Base-by-base conservation (phyloP, 1,140 invertebrate species). In the Coelopa frigida region DNA sequence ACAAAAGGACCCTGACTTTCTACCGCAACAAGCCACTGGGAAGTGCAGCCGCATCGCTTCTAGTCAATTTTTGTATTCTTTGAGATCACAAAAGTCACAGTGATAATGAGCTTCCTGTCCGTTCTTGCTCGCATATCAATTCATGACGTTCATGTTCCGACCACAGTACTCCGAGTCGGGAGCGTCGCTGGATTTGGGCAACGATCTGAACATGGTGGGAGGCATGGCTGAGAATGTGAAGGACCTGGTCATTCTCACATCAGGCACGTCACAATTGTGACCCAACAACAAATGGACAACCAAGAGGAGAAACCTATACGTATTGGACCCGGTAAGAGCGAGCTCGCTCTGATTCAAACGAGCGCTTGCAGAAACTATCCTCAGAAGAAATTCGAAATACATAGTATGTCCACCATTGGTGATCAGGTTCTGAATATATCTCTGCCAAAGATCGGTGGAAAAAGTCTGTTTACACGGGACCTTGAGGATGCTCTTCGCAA, bases 121-220 rank as follows among this genome's bases (percentile, higher is more conserved):
- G 67, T 80, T 29, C 56, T 75, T 29, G 71, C 85, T 20, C 83
- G 77, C 82, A 57, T 87, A 89, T 68, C 84, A 81, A 60, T 72
- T 79, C 44, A 70, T 70, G 66, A 47, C 48, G 21, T 69, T 69
- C 37, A 70, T 70, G 66, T 63, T 57, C 4, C 52, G 53, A 18
- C 39, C 66, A 3, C 63, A 67, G 44, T 61, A 55, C 47, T 70
- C 78, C 11, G 83, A 89, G 52, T 76, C 74, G 32, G 86, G 81
- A 1, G 80, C 85, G 51, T 59, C 96, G 3, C 44, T 93, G 12
- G 89, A 95, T 72, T 81, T 83, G 53, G 92, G 92, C 2, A 79
- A 87, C 49, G 94, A 98, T 73, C 73, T 98, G 4, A 97, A 97
- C 62, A 93, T 97, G 87, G 86, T 91, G 71, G 82, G 88, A 37